Evolutionary conservation across 2,797 vertebrate species (phyloP).

Genomic region (Lacerta bilineata): DNA sequence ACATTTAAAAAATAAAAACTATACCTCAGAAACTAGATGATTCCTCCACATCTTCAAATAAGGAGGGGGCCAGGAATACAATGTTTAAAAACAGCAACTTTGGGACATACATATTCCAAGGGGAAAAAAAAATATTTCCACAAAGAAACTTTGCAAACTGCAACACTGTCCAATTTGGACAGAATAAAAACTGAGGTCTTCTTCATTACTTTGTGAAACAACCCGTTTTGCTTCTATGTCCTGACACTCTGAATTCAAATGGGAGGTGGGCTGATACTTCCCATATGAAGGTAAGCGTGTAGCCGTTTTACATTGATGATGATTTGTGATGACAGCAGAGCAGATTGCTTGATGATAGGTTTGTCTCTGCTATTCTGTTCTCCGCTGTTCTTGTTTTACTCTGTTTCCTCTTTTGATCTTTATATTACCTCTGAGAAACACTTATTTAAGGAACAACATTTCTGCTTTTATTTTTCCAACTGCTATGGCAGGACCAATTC

Average conservation of each 20-base stretch:
- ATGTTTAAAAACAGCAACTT: too few relatives aligned
- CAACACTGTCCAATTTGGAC: neutral
- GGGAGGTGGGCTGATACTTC: neutral
- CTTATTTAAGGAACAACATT: neutral
- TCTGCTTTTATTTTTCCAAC: neutral
- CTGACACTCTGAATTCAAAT: neutral
- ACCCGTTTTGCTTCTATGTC: neutral
- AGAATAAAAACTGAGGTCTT: neutral
- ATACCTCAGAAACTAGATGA: too few relatives aligned
- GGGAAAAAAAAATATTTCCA: neutral
- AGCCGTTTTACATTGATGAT: neutral
- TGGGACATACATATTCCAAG: neutral
- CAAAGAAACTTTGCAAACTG: neutral
- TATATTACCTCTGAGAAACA: constrained; percentile 1
- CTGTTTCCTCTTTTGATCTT: neutral
- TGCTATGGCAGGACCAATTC: neutral
- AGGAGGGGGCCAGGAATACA: too few relatives aligned
- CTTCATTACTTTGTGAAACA: neutral
- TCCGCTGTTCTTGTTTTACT: neutral
- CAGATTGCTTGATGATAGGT: neutral
- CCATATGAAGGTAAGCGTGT: neutral
- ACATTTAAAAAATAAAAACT: too few relatives aligned
- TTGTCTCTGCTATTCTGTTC: neutral
- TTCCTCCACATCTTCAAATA: too few relatives aligned
- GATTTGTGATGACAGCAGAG: constrained; percentile 17